These are phyloP conservation scores for Drosophila lowei DNA, from an alignment of 1,140 invertebrate genomes.

Conservation along the genomic window DNA sequence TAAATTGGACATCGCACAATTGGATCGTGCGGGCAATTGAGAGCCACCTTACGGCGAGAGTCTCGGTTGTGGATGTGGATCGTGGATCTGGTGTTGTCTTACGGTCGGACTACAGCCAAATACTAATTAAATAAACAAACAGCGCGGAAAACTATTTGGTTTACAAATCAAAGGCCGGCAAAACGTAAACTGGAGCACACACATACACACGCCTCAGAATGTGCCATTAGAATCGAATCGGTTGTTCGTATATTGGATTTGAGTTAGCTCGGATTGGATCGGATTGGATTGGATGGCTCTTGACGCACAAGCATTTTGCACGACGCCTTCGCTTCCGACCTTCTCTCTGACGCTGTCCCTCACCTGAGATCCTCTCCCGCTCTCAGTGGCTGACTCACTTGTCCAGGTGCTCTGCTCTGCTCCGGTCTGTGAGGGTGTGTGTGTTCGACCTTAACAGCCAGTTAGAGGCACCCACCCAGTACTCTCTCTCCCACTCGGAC, in stretches of 20 bases:
- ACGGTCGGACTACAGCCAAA: constrained; percentile 29
- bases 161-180: constrained; percentile 55
- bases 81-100: constrained; percentile 4
- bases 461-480: neutral
- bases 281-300: constrained; percentile 22
- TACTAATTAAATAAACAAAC: constrained; percentile 77
- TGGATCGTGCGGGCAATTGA: constrained; percentile 25
- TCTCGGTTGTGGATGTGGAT: neutral
- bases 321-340: neutral
- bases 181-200: constrained; percentile 31
- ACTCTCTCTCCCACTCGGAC: too few species aligned
- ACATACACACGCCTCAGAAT: constrained; percentile 12
- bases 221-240: constrained; percentile 7
- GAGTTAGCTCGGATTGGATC: neutral
- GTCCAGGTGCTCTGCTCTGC: constrained; percentile 11
- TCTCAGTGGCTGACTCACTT: constrained; percentile 3
- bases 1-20: constrained; percentile 60
- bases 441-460: neutral
- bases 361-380: neutral
- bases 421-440: too few species aligned
- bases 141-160: constrained; percentile 69
- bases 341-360: neutral
- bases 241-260: neutral
- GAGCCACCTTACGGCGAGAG: constrained; percentile 17
- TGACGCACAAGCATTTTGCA: constrained; percentile 1